phyloP scores from a whole-genome alignment of 2,888 invertebrate genomes.

The Eucera pruinosa region DNA sequence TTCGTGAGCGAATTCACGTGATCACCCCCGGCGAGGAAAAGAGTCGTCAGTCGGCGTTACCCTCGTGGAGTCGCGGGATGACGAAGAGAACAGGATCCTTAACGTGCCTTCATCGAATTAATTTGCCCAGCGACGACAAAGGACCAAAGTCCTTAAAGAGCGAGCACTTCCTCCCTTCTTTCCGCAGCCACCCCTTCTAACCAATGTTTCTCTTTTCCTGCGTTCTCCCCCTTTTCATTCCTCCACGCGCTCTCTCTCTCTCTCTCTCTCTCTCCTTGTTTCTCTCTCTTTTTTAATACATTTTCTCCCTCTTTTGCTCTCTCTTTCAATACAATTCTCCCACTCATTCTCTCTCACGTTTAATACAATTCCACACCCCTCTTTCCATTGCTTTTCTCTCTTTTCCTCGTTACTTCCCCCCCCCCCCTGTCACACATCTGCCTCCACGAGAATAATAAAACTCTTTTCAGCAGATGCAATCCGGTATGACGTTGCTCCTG shows the following conservation, averaged over 20 bases:
- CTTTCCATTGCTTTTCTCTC: conserved; percentile 18
- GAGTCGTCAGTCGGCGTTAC: conserved; percentile 15
- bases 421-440: conserved; percentile 31
- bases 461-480: conserved; percentile 81
- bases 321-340: too few species aligned
- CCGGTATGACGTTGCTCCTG: conserved; percentile 79
- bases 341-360: conserved; percentile 3
- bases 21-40: conserved; percentile 41
- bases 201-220: conserved; percentile 58
- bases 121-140: conserved; percentile 71
- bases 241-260: too few species aligned
- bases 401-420: conserved; percentile 34
- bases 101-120: conserved; percentile 72
- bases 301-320: conserved; percentile 11
- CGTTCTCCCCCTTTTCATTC: conserved; percentile 31
- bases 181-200: conserved; percentile 35
- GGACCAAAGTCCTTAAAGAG: conserved; percentile 66
- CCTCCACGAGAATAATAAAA: conserved; percentile 74
- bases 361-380: conserved; percentile 18
- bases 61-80: conserved; percentile 28
- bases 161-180: conserved; percentile 46
- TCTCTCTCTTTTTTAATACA: conserved; percentile 13
- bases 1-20: conserved; percentile 55
- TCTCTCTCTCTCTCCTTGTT: background rate
- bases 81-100: conserved; percentile 54